Evolutionary conservation across 2,888 invertebrate species (phyloP).

Genomic region (Nebria salina): DNA sequence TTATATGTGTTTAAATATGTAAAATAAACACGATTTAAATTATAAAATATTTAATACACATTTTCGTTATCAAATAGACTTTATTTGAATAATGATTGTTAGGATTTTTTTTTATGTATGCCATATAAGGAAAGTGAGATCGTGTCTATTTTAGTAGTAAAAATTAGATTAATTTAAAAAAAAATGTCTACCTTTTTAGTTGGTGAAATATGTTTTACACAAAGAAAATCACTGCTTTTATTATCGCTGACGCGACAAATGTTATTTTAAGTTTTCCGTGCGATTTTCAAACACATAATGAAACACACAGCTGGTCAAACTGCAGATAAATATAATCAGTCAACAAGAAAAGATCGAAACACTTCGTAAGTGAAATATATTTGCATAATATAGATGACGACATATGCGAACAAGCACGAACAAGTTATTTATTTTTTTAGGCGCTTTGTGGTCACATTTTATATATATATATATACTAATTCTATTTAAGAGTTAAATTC

Average conservation of each 20-base stretch:
- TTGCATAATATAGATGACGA: constrained; percentile 2
- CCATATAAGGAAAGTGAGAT: no score
- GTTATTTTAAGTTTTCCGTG: not conserved
- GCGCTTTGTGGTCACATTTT: not conserved
- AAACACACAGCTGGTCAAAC: constrained; percentile 19
- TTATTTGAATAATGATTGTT: no score
- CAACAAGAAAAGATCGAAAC: constrained; percentile 25
- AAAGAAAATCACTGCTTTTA: not conserved
- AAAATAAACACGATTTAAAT: no score
- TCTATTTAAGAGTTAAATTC: not conserved
- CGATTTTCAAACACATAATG: constrained; percentile 14
- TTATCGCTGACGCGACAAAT: not conserved
- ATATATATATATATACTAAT: not conserved
- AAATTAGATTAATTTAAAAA: no score
- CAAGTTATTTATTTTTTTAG: not conserved
- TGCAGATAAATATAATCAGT: constrained; percentile 40
- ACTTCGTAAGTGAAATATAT: constrained; percentile 12
- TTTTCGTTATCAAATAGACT: no score
- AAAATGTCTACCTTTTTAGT: not conserved
- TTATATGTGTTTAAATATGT: no score
- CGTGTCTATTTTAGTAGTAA: no score
- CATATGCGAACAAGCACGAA: constrained; percentile 9
- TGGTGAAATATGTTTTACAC: not conserved
- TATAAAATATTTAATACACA: no score
- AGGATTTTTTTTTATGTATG: no score